Evolutionary conservation across 2,797 vertebrate species (phyloP).

Genomic region (Anabas testudineus): DNA sequence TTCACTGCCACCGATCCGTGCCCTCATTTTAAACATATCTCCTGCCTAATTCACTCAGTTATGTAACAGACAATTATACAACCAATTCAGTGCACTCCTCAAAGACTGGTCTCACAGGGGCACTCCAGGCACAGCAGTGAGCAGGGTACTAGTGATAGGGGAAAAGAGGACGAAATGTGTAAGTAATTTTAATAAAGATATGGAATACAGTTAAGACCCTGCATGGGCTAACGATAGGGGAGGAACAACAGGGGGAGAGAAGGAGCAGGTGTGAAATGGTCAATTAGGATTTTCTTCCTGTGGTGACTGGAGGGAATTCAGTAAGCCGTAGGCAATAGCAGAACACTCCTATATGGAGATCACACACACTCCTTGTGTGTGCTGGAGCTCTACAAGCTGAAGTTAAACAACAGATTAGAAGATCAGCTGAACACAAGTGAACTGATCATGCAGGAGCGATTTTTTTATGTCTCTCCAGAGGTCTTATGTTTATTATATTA

Average conservation of each 20-base stretch:
- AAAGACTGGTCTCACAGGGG: constrained; percentile 73
- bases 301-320: constrained; percentile 63
- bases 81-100: constrained; percentile 71
- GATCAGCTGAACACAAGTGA: constrained; percentile 37
- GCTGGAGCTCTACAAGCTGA: constrained; percentile 31
- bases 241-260: constrained; percentile 61
- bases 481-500: too few relatives aligned
- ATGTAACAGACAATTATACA: constrained; percentile 82
- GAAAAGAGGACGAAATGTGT: constrained; percentile 45
- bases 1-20: constrained; percentile 64
- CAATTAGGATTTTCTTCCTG: constrained; percentile 77
- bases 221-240: constrained; percentile 71
- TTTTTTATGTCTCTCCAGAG: constrained; percentile 8
- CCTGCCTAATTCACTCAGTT: constrained; percentile 79
- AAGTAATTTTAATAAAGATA: constrained; percentile 73
- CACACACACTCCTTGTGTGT: constrained; percentile 30
- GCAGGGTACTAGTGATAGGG: constrained; percentile 31
- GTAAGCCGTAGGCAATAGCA: constrained; percentile 58
- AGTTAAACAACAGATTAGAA: constrained; percentile 46
- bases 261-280: constrained; percentile 71
- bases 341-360: constrained; percentile 39
- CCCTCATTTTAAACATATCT: constrained; percentile 75
- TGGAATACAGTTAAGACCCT: constrained; percentile 65
- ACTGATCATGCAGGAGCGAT: constrained; percentile 5
- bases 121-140: constrained; percentile 58